Conservation (phyloP, 2,113 vertebrate species). For the Spermophilus dauricus region DNA sequence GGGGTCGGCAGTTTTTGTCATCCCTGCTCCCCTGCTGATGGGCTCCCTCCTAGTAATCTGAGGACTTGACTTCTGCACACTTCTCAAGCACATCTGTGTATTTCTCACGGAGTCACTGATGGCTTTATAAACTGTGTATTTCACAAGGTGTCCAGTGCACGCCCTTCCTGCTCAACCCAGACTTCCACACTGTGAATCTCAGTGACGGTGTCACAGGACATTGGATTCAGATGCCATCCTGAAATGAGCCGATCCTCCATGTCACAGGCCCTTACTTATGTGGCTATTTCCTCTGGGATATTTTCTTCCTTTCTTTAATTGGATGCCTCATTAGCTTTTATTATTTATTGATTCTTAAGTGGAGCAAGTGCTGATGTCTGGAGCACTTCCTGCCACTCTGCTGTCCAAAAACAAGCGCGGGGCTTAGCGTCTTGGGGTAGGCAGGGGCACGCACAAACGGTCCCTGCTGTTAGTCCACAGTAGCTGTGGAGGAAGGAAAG, state of each 20-base stretch:
- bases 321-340: background rate
- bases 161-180: too few relatives aligned
- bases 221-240: background rate
- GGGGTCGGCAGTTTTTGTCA: too few relatives aligned
- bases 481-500: fast-evolving
- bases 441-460: background rate
- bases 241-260: background rate
- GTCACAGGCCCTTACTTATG: background rate
- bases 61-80: background rate
- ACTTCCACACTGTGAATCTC: background rate
- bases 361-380: background rate
- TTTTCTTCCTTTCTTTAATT: background rate
- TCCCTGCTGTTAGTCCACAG: fast-evolving
- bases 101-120: background rate
- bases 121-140: background rate
- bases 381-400: background rate
- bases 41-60: background rate
- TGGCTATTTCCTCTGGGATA: too few relatives aligned
- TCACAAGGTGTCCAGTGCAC: background rate
- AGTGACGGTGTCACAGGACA: background rate
- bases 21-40: background rate
- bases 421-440: background rate
- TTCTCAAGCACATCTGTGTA: background rate
- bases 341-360: background rate
- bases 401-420: background rate